Conservation (phyloP, 1,140 invertebrate species). For the Sesamia nonagrioides region DNA sequence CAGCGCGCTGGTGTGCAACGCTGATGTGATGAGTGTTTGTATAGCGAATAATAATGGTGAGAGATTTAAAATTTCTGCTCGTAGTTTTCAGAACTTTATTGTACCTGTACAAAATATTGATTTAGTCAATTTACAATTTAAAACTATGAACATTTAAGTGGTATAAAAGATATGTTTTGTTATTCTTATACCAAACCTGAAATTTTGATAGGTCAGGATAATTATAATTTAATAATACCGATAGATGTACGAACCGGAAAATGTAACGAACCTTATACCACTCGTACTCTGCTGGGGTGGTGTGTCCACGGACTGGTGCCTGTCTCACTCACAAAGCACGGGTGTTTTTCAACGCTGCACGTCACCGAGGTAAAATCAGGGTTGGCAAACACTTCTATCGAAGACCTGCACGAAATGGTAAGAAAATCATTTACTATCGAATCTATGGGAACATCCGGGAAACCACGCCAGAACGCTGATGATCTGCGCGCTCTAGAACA, state of each 20-base stretch:
- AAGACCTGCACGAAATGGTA: no score
- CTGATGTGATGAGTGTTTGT: no score
- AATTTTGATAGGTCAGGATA: slow-evolving; percentile 62
- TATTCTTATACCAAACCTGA: no score
- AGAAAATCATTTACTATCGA: no score
- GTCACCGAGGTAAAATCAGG: no score
- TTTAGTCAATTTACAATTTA: slow-evolving; percentile 45
- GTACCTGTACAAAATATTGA: slow-evolving; percentile 52
- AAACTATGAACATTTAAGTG: slow-evolving; percentile 24
- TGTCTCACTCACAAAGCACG: background rate
- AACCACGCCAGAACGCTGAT: no score
- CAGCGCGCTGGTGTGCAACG: no score
- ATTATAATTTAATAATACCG: slow-evolving; percentile 57
- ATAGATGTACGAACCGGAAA: slow-evolving; percentile 48
- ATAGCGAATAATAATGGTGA: no score
- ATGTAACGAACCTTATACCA: slow-evolving; percentile 46
- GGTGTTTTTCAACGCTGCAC: background rate
- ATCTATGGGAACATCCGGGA: no score
- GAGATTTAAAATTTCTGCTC: no score
- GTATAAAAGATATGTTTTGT: slow-evolving; percentile 48
- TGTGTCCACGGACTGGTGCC: slow-evolving; percentile 53
- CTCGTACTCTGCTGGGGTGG: slow-evolving; percentile 56
- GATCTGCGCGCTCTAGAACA: no score
- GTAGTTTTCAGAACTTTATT: slow-evolving; percentile 10
- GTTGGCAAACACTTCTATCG: no score